phyloP scores from a whole-genome alignment of 2,888 invertebrate genomes.

The Athalia circularis region DNA sequence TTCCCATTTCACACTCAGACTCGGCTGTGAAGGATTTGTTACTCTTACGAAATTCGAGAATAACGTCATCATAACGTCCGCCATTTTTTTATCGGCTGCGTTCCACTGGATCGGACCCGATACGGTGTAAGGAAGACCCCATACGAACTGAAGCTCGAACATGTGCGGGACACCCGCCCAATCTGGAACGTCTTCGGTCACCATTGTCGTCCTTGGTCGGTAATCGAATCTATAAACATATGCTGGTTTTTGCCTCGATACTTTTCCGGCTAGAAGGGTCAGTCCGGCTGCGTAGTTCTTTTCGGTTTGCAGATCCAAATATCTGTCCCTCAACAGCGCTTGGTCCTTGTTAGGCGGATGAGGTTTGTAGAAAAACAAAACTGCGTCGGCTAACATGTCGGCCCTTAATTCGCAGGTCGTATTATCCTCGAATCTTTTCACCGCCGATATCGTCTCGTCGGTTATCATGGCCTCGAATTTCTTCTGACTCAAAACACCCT shows the following conservation, averaged over 20 bases:
- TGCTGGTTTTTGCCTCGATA: constrained; percentile 79
- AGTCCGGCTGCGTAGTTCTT: constrained; percentile 85
- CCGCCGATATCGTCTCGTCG: constrained; percentile 72
- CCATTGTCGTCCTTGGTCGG: constrained; percentile 80
- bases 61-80: constrained; percentile 88
- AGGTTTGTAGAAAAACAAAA: constrained; percentile 86
- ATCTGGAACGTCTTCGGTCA: constrained; percentile 81
- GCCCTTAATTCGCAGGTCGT: constrained; percentile 70
- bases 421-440: constrained; percentile 63
- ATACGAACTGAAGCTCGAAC: constrained; percentile 87
- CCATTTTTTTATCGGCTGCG: constrained; percentile 84
- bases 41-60: constrained; percentile 87
- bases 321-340: constrained; percentile 79
- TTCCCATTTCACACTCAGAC: constrained; percentile 85
- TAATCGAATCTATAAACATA: constrained; percentile 84
- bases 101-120: constrained; percentile 80
- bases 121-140: constrained; percentile 85
- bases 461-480: constrained; percentile 80
- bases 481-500: constrained; percentile 78
- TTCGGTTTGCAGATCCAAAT: constrained; percentile 85
- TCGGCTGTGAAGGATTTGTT: constrained; percentile 79
- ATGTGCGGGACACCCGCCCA: constrained; percentile 90
- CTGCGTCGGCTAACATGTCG: constrained; percentile 78
- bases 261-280: constrained; percentile 80
- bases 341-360: constrained; percentile 80